Conservation (phyloP, 2,888 invertebrate species). For the Tryphoninae sp. region DNA sequence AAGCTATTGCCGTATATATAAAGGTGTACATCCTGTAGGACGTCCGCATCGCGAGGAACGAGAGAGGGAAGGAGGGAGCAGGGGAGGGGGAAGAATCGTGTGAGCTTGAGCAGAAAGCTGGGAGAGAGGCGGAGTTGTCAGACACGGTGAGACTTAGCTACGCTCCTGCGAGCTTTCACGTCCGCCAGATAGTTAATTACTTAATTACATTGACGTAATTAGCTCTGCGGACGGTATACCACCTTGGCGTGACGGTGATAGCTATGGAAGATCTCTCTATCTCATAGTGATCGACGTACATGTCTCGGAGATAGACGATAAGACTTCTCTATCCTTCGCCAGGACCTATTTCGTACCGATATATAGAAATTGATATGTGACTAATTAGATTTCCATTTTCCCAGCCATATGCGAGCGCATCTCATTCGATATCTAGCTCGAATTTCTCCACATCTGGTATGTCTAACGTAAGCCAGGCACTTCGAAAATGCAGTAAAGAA, state of each 20-base stretch:
- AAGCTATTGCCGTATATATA: slow-evolving; percentile 18
- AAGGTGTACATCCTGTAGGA: slow-evolving; percentile 37
- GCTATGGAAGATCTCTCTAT: background rate
- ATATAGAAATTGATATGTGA: slow-evolving; percentile 8
- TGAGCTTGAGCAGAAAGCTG: too few species aligned
- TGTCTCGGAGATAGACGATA: slow-evolving; percentile 28
- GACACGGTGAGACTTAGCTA: slow-evolving; percentile 46
- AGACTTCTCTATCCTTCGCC: slow-evolving; percentile 22
- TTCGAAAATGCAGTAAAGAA: too few species aligned
- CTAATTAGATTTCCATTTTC: background rate
- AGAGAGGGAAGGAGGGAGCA: background rate
- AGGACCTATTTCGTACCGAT: background rate
- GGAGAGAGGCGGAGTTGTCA: background rate
- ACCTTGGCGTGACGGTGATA: slow-evolving; percentile 25
- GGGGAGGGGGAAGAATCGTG: background rate
- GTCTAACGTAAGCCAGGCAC: too few species aligned
- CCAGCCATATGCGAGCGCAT: slow-evolving; percentile 1
- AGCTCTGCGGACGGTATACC: slow-evolving; percentile 63
- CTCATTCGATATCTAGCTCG: background rate
- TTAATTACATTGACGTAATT: slow-evolving; percentile 77
- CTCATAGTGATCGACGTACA: slow-evolving; percentile 48
- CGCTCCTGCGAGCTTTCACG: slow-evolving; percentile 64
- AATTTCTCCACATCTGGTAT: too few species aligned
- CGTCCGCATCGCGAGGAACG: slow-evolving; percentile 10
- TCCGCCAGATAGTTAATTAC: slow-evolving; percentile 74